phyloP scores from a whole-genome alignment of 2,888 invertebrate species.

The Lumbricus terrestris region DNA sequence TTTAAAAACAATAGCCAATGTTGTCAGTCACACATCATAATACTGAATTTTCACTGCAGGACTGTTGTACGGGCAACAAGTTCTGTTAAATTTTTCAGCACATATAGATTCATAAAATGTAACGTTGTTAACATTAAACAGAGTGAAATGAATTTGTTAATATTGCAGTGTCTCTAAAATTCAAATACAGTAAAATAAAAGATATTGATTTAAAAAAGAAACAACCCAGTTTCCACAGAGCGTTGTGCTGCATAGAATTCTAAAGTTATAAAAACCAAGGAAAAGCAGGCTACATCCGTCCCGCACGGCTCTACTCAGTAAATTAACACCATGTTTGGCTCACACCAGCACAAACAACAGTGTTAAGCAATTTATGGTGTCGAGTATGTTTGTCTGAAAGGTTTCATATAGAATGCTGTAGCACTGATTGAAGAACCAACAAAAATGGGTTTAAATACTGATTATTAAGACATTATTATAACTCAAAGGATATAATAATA shows the following conservation, averaged over 20 bases:
- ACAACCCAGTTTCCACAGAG: background rate
- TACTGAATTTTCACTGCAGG: background rate
- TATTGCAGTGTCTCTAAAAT: background rate
- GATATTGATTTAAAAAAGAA: background rate
- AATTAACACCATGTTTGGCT: background rate
- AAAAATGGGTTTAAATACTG: background rate
- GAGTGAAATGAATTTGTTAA: background rate
- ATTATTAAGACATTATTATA: background rate
- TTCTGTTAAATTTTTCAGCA: background rate
- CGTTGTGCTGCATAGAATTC: background rate
- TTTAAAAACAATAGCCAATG: background rate
- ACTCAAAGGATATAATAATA: background rate
- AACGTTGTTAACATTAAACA: background rate
- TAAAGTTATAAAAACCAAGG: background rate
- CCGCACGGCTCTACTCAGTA: background rate
- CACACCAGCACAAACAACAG: background rate
- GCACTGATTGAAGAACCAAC: background rate
- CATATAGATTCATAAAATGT: background rate
- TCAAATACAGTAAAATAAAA: background rate
- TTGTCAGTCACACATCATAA: too few relatives aligned
- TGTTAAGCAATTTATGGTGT: background rate
- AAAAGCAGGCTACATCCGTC: too few relatives aligned
- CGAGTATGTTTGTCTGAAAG: background rate
- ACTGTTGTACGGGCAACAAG: too few relatives aligned
- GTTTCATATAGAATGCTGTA: background rate